Base-by-base conservation (phyloP, 2,888 invertebrate species). In the Celastrina argiolus region DNA sequence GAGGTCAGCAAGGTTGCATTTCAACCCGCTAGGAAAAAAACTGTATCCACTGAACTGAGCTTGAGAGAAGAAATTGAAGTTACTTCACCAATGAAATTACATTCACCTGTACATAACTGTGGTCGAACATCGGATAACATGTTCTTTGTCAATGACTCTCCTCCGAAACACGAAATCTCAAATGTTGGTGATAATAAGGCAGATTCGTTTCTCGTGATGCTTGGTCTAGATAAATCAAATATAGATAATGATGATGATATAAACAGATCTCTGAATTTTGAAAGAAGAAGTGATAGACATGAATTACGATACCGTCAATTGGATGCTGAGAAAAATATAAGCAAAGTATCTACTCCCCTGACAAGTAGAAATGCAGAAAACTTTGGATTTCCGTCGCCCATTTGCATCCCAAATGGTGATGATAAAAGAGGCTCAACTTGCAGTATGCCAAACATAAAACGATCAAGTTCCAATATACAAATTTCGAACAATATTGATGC, bases 1-100 rank as follows among this genome's bases (percentile, higher is more conserved):
- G 84, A 91, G 69, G 85, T 93, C 0, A 83, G 80, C 10, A 88
- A 82, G 72, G 82, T 93, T 22, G 76, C 85, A 16, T 93, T 92
- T 73, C 92, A 92, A 75, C 87, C 88, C 5, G 61, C 74, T 6
- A 79, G 80, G 68, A 85, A 80, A 70, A 91, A 84, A 72, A 67
- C 76, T 8, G 66, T 80, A 6, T 82, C 85, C 22, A 76, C 81
- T 2, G 91, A 91, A 70, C 75, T 87, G n/a, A 92, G 91, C 72
- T 77, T 91, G 4, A 80, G 82, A 70, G 91, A 91, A 73, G 87
- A 88, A 56, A 75, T 76, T 14, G 86, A 88, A 66, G 72, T 74
- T n/a, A 74, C 75, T 63, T 78, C 81, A 10, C 78, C 82, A 16
- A 69, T 72, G 10, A 85, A 83, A 72, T 67, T 75, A 10, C 74